Percentiles rank a stretch among this genome's conserved stretches.
phyloP scores from a whole-genome alignment of 2,888 invertebrate species.

The Calameuta pallipes region DNA sequence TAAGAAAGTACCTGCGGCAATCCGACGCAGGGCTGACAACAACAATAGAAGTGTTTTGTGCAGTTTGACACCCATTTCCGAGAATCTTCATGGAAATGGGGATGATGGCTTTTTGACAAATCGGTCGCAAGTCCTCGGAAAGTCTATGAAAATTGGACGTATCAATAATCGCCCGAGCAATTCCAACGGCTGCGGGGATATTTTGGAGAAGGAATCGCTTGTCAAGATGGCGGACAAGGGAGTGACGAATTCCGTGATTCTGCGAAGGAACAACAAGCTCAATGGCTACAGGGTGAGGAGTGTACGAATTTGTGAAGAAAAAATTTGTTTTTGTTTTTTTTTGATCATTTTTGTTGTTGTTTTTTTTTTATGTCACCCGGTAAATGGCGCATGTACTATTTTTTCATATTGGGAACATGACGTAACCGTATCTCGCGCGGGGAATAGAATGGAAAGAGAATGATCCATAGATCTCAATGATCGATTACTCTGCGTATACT shows the following conservation, averaged over 20 bases:
- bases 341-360: neutral
- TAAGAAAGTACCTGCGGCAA: neutral
- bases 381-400: neutral
- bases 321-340: neutral
- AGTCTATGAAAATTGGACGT: neutral
- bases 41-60: neutral
- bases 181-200: neutral
- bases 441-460: neutral
- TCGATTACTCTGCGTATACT: neutral
- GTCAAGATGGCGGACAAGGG: conserved; percentile 29
- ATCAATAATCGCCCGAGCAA: neutral
- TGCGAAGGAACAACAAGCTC: conserved; percentile 42
- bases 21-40: neutral
- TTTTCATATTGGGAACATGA: neutral
- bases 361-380: neutral
- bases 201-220: conserved; percentile 28
- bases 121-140: neutral
- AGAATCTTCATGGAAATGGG: neutral
- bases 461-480: neutral
- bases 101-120: neutral
- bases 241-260: conserved; percentile 27
- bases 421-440: neutral
- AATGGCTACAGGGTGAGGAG: conserved; percentile 46
- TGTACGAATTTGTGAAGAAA: neutral
- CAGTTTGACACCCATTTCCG: conserved; percentile 9